Conservation (phyloP, 2,797 vertebrate genomes). For the Garrulus glandarius region DNA sequence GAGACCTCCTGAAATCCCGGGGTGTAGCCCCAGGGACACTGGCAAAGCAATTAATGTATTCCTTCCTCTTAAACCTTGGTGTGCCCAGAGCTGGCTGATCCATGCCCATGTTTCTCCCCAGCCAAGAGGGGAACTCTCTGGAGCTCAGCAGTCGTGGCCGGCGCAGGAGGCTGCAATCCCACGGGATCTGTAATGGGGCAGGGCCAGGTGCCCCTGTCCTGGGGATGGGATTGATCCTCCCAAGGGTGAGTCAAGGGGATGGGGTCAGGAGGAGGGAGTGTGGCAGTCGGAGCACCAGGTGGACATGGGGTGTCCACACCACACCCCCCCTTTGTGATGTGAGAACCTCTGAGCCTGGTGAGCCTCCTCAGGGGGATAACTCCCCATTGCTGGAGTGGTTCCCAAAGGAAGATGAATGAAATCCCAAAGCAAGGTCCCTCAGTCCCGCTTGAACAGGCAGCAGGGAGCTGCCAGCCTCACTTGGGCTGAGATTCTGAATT, state of each 20-base stretch:
- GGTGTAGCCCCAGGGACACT: not conserved
- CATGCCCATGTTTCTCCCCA: accelerated
- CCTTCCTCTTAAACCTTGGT: not conserved
- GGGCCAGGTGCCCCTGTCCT: not conserved
- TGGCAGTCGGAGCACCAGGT: accelerated
- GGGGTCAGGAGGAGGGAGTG: accelerated
- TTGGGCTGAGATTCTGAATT: not conserved
- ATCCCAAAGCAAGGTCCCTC: not conserved
- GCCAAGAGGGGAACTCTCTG: not conserved
- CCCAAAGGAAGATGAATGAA: not conserved
- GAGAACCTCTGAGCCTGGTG: not conserved
- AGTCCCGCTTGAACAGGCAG: not conserved
- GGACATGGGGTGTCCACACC: accelerated
- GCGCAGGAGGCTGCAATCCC: not conserved
- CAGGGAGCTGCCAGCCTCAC: too few relatives aligned
- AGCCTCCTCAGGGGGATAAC: not conserved
- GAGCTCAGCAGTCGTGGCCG: accelerated
- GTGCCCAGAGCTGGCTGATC: not conserved
- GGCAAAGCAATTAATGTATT: not conserved
- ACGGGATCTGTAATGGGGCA: accelerated
- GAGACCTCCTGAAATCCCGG: accelerated
- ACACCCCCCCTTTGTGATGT: not conserved
- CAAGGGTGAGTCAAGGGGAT: not conserved
- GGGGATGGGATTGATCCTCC: not conserved
- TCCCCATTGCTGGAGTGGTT: not conserved